These are phyloP conservation scores for Melanostoma mellinum DNA, from an alignment of 2,888 invertebrate species.

Conservation along the genomic window DNA sequence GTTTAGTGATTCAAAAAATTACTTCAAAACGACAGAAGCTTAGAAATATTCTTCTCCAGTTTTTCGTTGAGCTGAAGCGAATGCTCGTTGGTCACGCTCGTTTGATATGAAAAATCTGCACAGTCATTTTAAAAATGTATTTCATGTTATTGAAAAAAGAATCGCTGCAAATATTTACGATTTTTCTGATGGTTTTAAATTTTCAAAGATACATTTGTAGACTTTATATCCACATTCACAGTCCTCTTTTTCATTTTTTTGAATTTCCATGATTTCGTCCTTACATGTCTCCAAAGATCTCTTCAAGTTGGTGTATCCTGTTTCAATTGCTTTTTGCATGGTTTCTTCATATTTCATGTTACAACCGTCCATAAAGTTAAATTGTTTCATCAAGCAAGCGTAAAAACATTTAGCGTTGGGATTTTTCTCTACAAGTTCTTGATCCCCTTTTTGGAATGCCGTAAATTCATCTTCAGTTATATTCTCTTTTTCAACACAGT, in stretches of 20 bases:
- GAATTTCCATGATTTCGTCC: neutral
- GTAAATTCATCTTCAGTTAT: neutral
- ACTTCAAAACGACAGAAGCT: no score
- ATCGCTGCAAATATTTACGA: no score
- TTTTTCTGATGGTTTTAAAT: neutral
- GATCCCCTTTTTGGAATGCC: neutral
- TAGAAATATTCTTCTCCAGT: no score
- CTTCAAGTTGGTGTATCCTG: neutral
- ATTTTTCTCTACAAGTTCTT: neutral
- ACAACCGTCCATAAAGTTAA: conserved; percentile 2
- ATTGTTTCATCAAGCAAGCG: neutral
- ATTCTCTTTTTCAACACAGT: neutral
- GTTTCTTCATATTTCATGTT: conserved; percentile 1
- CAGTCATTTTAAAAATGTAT: no score
- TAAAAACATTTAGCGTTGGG: conserved; percentile 3
- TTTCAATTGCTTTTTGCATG: neutral
- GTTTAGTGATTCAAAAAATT: no score
- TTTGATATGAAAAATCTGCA: no score
- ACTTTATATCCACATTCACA: conserved; percentile 6
- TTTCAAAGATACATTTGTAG: neutral
- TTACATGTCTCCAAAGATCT: neutral
- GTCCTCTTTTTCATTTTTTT: no score
- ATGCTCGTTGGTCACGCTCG: no score
- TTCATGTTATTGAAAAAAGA: no score
- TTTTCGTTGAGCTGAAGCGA: no score